Conservation (phyloP, 2,797 vertebrate species). For the Otolemur crassicaudatus region DNA sequence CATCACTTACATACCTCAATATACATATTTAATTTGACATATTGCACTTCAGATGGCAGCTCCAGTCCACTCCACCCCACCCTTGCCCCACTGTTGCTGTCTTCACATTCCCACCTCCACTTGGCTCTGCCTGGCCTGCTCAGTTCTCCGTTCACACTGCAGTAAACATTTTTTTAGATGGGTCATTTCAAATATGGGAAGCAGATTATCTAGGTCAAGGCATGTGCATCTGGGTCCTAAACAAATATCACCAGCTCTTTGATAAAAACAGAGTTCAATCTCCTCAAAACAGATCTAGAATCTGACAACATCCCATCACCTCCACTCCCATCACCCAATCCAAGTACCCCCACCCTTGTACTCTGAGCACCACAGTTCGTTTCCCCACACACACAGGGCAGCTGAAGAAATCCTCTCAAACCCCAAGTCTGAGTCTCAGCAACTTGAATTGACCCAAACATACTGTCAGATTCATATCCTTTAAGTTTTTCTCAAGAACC, state of each 20-base stretch:
- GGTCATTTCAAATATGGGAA: neutral
- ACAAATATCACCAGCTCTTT: neutral
- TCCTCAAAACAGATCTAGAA: neutral
- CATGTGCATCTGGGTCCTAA: neutral
- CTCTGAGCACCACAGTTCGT: neutral
- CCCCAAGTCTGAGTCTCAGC: neutral
- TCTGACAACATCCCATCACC: neutral
- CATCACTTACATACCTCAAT: neutral
- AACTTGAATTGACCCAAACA: neutral
- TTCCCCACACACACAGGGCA: neutral
- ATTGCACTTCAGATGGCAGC: slow-evolving; percentile 16
- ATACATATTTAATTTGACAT: neutral
- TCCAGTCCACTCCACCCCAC: neutral
- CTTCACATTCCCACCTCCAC: neutral
- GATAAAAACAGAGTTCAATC: neutral
- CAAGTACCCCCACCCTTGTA: neutral
- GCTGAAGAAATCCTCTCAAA: neutral
- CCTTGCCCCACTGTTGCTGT: neutral
- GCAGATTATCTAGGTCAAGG: neutral
- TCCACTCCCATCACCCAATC: neutral
- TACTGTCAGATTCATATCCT: neutral
- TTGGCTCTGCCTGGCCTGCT: neutral
- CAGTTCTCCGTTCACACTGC: neutral
- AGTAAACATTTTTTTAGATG: neutral
- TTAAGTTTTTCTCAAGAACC: neutral